Conservation (phyloP, 2,113 vertebrate species). For the Semnornis frantzii region DNA sequence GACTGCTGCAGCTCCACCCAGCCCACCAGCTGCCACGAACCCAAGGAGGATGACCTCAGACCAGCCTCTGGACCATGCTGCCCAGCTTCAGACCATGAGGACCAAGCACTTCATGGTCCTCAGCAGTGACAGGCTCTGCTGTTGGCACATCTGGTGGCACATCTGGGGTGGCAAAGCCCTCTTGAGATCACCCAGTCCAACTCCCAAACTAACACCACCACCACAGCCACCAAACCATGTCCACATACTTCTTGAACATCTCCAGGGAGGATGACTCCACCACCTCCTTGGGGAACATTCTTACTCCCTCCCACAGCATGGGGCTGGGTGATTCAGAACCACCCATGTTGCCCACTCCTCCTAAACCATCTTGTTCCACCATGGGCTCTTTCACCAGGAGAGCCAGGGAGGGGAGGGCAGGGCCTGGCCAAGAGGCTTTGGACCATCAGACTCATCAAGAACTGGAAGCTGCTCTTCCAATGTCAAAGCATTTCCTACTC, state of each 20-base stretch:
- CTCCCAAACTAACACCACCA: no score
- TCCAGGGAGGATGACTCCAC: no score
- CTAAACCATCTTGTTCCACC: fast-evolving
- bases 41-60: fast-evolving
- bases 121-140: fast-evolving
- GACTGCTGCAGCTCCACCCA: not conserved
- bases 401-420: not conserved
- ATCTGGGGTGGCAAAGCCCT: no score
- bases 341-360: fast-evolving
- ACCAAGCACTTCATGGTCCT: not conserved
- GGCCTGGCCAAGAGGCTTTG: not conserved
- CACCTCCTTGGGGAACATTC: no score
- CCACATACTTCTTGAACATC: no score
- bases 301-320: no score
- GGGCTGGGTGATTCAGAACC: not conserved
- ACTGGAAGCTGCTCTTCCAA: not conserved
- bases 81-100: fast-evolving
- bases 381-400: not conserved
- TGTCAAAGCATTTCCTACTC: not conserved
- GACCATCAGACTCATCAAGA: no score
- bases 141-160: no score
- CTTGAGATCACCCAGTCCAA: no score
- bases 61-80: fast-evolving
- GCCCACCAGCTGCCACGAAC: not conserved
- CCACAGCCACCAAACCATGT: no score